A percentile compares a stretch with the other conserved stretches of the same genome.
Evolutionary conservation across 37 sponge, comb jelly and placozoan genomes (phyloP).

Genomic region (Oscarella lobularis): DNA sequence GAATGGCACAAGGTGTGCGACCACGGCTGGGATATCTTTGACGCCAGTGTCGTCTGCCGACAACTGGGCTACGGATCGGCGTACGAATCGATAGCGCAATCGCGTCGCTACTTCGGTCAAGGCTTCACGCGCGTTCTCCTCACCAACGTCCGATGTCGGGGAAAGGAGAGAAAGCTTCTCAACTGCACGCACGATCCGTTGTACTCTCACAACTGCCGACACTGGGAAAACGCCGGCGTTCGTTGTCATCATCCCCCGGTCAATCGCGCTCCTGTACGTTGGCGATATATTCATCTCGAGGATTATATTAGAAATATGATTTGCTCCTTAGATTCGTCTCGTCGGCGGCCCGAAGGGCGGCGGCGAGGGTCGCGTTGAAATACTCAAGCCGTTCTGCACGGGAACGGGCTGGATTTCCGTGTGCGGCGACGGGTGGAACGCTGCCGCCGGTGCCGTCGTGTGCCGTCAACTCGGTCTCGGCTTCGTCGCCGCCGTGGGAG

Average conservation of each 20-base stretch:
- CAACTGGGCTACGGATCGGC: slow-evolving; percentile 4
- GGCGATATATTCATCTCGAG: background rate
- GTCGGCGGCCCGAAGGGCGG: background rate
- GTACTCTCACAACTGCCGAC: background rate
- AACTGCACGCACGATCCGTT: background rate
- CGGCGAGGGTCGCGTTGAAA: background rate
- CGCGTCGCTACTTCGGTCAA: background rate
- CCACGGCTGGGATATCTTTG: background rate
- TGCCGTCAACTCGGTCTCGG: slow-evolving; percentile 7
- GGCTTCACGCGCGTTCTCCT: background rate
- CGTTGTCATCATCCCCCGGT: background rate
- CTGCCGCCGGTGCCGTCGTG: background rate
- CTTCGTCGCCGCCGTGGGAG: background rate
- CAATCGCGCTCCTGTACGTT: background rate
- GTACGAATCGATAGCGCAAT: background rate
- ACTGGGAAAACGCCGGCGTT: background rate
- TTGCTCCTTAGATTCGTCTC: background rate
- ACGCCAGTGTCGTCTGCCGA: slow-evolving; percentile 3
- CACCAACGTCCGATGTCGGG: background rate
- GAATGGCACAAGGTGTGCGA: background rate
- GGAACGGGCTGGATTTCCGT: background rate
- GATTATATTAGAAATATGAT: background rate
- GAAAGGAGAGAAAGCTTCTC: background rate
- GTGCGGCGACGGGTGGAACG: background rate
- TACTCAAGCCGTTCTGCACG: background rate